Evolutionary conservation across 2,888 invertebrate species (phyloP), one percentile per base, ranked within the genome.

Genomic region (Drosophila lacicola): DNA sequence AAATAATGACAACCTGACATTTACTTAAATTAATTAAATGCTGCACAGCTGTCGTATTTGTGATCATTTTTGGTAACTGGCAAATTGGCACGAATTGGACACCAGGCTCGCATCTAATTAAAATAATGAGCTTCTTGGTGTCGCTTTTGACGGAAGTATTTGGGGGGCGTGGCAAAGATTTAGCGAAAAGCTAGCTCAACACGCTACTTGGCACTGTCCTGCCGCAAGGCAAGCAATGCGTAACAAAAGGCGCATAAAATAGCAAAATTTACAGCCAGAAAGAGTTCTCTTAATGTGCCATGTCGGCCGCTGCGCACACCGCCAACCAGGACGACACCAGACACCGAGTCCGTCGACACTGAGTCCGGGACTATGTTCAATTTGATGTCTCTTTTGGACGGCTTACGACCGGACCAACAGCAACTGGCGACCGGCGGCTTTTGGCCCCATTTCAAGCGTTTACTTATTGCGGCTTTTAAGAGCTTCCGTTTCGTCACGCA

Each of bases 401-500:
- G 54, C 54, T 39, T 39, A 13, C 33, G 47, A 47, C n/a, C 41
- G 37, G n/a, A 39, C n/a, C 29, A 34, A 5, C 44, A 2, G 21
- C 10, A 14, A 6, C 36, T 17, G 34, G 50, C 50, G 25, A 49
- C 60, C 63, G 62, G 36, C 63, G 66, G 67, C 67, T 66, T 78
- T 80, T 88, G 83, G 80, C 80, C 83, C 65, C 80, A 78, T 82
- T 80, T 80, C 62, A 68, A 80, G 66, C 75, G 66, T 80, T 82
- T 75, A 81, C 73, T 83, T 81, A 83, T 88, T 87, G 77, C 70
- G 75, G 75, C 70, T 82, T 79, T 87, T 80, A 87, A 82, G 78
- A 73, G 80, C 75, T 78, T 87, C 88, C 88, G 78, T 75, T 87
- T 87, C 78, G 82, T 84, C 80, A 87, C 82, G 78, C 89, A 80